Evolutionary conservation across 2,888 invertebrate genomes (phyloP), one percentile per base, ranked within the genome.

Genomic region (Syrphus vitripennis): DNA sequence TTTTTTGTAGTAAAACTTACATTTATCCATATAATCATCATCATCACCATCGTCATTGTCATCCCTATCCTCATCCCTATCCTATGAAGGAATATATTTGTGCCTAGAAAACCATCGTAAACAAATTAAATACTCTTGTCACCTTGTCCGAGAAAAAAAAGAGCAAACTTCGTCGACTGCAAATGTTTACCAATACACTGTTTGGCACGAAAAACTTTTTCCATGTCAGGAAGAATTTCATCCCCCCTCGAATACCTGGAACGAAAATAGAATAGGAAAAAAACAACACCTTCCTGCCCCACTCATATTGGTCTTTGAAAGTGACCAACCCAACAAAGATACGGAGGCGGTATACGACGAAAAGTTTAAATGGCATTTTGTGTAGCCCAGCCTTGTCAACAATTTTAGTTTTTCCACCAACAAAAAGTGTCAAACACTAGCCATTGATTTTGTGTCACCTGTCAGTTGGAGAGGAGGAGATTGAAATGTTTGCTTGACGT

Each of bases 61-160:
- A 81, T 67, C 34, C 42, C 42, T 53, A 19, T 67, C 42, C 29
- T n/a, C 34, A 24, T 69, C 71, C 40, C n/a, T 16, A 31, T 24
- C 10, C 16, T n/a, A 10, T 12, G n/a, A 37, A 12, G 37, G 59
- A 37, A n/a, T n/a, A n/a, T 55, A 42, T 50, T 50, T 61, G 42
- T 42, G 42, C 55, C 34, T 74, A 71, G 70, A 72, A 57, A 63
- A 70, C 59, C 80, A 71, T 79, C 87, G 88, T 88, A 88, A 89
- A 89, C 87, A 88, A 89, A 89, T 89, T 89, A 89, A 89, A 89
- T 89, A 83, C 88, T 67, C 67, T 88, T 88, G 88, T 89, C 89
- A 89, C 86, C 88, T 81, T 53, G 6, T 31, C 69, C 59, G n/a
- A 45, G n/a, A 50, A 34, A 63, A 65, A 50, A 69, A 63, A 72